Evolutionary conservation across 2,888 invertebrate species (phyloP).

Genomic region (Acrocera orbiculus): DNA sequence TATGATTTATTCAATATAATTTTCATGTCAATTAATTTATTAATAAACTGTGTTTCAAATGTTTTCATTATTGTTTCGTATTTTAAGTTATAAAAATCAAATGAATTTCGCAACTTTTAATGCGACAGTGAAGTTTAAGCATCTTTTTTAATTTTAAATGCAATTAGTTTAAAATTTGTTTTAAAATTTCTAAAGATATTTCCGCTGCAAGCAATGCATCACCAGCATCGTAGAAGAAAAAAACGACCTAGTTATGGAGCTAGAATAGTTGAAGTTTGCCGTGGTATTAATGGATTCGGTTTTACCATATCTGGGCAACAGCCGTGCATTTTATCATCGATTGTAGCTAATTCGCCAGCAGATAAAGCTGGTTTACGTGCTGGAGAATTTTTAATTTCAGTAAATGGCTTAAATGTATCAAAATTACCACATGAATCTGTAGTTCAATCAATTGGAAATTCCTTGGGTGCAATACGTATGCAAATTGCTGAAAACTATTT

Average conservation of each 20-base stretch:
- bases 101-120: too few relatives aligned
- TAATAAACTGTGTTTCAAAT: too few relatives aligned
- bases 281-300: slow-evolving; percentile 86
- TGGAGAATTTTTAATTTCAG: slow-evolving; percentile 82
- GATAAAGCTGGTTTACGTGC: slow-evolving; percentile 78
- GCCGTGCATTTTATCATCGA: slow-evolving; percentile 87
- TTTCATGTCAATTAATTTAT: too few relatives aligned
- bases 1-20: too few relatives aligned
- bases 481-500: slow-evolving; percentile 78
- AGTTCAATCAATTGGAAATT: slow-evolving; percentile 74
- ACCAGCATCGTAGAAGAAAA: slow-evolving; percentile 37
- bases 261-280: slow-evolving; percentile 53
- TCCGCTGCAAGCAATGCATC: slow-evolving; percentile 16
- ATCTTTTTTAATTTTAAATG: too few relatives aligned
- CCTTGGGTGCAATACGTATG: slow-evolving; percentile 63
- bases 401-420: slow-evolving; percentile 83
- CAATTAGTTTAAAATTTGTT: too few relatives aligned
- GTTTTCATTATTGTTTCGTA: too few relatives aligned
- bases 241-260: slow-evolving; percentile 43
- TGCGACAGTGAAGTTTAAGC: too few relatives aligned
- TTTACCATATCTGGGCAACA: slow-evolving; percentile 95
- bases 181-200: too few relatives aligned
- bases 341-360: slow-evolving; percentile 78
- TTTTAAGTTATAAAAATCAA: too few relatives aligned
- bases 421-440: slow-evolving; percentile 86